Percentiles rank a stretch among this genome's conserved stretches.
phyloP scores from a whole-genome alignment of 2,113 vertebrate genomes.

The Sceloporus tristichus region DNA sequence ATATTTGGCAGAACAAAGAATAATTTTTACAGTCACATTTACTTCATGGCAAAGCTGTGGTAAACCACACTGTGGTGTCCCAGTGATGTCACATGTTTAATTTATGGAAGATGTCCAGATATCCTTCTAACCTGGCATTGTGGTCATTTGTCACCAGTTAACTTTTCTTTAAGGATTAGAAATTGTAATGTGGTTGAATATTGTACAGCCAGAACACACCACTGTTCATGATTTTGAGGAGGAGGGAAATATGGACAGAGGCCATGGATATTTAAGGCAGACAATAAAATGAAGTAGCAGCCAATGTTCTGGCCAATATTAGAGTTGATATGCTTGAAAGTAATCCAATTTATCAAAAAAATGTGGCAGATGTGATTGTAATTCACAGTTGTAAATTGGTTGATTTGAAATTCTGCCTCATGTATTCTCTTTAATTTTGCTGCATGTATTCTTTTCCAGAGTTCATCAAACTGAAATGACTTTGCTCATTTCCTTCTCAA shows the following conservation, averaged over 20 bases:
- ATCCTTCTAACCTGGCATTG: conserved; percentile 11
- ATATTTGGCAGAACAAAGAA: conserved; percentile 11
- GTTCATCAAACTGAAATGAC: conserved; percentile 9
- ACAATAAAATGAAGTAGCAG: neutral
- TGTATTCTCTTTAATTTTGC: conserved; percentile 2
- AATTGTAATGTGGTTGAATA: neutral
- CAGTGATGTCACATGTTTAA: conserved; percentile 25
- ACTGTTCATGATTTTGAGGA: neutral
- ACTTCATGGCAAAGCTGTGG: conserved; percentile 25
- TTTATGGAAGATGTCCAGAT: neutral
- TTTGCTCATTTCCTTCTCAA: conserved; percentile 36
- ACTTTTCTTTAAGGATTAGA: neutral
- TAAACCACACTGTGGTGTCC: conserved; percentile 18
- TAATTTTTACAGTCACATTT: conserved; percentile 1
- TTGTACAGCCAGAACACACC: neutral
- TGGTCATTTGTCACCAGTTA: conserved; percentile 1
- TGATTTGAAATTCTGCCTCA: conserved; percentile 6
- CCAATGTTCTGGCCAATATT: neutral
- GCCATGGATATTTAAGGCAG: neutral
- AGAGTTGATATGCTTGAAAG: neutral
- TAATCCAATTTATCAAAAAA: neutral
- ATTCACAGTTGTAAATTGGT: neutral
- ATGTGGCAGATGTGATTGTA: conserved; percentile 4
- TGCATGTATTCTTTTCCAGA: conserved; percentile 28
- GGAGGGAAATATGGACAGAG: neutral